A percentile compares a stretch with the other conserved stretches of the same genome.
Evolutionary conservation across 2,797 vertebrate species (phyloP).

Genomic region (Neosilurus hyrtlii): DNA sequence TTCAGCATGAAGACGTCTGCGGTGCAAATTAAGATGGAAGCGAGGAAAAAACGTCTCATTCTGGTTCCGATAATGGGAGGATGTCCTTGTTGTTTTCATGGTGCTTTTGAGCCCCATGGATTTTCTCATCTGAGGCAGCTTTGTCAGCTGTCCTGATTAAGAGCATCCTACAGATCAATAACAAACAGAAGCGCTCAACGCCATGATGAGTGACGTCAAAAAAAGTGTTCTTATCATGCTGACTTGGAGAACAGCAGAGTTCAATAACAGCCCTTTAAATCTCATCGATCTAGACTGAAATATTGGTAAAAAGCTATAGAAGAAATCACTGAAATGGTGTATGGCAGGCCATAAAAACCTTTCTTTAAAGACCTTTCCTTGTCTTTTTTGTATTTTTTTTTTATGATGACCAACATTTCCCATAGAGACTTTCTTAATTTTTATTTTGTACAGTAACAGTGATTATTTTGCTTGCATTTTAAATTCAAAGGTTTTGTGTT

Average conservation of each 20-base stretch:
- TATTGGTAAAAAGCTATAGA: background rate
- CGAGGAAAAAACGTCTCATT: background rate
- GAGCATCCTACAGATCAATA: constrained; percentile 33
- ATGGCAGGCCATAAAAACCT: background rate
- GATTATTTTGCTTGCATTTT: too few relatives aligned
- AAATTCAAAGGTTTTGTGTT: too few relatives aligned
- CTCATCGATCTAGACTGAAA: background rate
- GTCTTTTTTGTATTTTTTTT: too few relatives aligned
- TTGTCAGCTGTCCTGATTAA: constrained; percentile 41
- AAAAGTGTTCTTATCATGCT: background rate
- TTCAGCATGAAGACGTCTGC: background rate
- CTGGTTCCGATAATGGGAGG: background rate
- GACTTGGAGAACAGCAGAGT: constrained; percentile 6
- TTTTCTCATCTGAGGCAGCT: constrained; percentile 15
- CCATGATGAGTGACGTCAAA: constrained; percentile 9
- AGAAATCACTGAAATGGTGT: background rate
- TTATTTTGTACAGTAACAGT: too few relatives aligned
- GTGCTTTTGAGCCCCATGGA: constrained; percentile 13
- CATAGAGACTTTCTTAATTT: too few relatives aligned
- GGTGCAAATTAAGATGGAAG: constrained; percentile 7
- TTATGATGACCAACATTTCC: background rate
- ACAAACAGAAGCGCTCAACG: constrained; percentile 3
- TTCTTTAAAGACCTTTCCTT: too few relatives aligned
- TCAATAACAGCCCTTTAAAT: background rate
- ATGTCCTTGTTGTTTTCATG: constrained; percentile 13